Evolutionary conservation across 1,140 invertebrate genomes (phyloP).

Genomic region (Lordiphosa stackelbergi): DNA sequence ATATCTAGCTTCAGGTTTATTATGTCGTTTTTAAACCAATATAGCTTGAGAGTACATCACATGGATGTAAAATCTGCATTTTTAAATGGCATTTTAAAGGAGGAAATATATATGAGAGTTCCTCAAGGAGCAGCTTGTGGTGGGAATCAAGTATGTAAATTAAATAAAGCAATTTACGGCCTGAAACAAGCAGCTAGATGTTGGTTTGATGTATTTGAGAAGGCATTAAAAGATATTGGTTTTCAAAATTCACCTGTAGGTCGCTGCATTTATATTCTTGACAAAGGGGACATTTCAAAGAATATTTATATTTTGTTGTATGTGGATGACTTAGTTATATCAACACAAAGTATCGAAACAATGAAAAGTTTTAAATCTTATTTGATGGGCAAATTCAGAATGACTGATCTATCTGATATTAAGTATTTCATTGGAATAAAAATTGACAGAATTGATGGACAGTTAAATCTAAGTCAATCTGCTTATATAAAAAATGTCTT

Average conservation of each 20-base stretch:
- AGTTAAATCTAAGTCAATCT: conserved; percentile 13
- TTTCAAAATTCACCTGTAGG: neutral
- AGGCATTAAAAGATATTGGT: too few relatives aligned
- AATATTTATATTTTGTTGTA: conserved; percentile 2
- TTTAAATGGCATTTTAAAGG: too few relatives aligned
- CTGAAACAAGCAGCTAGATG: too few relatives aligned
- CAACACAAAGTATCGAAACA: neutral
- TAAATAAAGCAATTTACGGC: too few relatives aligned
- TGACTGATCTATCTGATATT: conserved; percentile 5
- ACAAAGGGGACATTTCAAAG: too few relatives aligned
- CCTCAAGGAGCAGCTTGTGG: too few relatives aligned
- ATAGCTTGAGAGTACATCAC: too few relatives aligned
- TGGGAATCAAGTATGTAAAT: too few relatives aligned
- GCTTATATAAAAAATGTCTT: conserved; percentile 11
- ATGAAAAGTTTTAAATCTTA: conserved; percentile 5
- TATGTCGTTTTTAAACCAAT: too few relatives aligned
- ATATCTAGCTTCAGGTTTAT: neutral
- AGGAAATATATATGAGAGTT: too few relatives aligned
- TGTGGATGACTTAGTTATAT: conserved; percentile 1
- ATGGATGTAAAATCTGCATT: too few relatives aligned
- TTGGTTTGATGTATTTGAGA: too few relatives aligned
- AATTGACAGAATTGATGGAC: neutral
- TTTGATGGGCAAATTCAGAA: conserved; percentile 5
- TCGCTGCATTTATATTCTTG: neutral
- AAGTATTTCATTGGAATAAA: conserved; percentile 12